Percentiles rank a stretch among this genome's conserved stretches.
Conservation (phyloP, 2,113 vertebrate genomes). For the Chaetops frenatus region DNA sequence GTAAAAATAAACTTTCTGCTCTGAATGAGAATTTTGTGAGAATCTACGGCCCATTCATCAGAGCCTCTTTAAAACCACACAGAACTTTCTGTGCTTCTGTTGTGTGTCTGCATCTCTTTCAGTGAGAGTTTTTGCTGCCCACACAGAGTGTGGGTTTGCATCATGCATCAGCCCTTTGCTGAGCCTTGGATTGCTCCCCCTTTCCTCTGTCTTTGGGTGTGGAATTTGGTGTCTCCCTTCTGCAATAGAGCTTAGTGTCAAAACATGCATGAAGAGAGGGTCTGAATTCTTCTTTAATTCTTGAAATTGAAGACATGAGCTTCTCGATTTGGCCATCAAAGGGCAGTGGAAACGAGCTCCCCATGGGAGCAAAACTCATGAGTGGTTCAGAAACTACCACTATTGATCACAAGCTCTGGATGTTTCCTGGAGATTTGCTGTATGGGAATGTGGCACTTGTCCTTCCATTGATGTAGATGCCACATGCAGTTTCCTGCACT, state of each 20-base stretch:
- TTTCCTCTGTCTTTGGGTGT: neutral
- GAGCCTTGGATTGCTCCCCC: neutral
- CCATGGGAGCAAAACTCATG: neutral
- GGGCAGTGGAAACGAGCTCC: neutral
- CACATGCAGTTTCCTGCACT: neutral
- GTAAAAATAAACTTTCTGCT: slow-evolving; percentile 30
- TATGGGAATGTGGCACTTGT: neutral
- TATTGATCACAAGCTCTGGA: neutral
- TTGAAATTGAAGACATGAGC: neutral
- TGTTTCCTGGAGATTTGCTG: neutral
- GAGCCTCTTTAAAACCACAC: neutral
- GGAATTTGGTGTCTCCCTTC: neutral
- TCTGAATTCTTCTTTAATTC: neutral
- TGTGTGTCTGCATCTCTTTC: neutral
- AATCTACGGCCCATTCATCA: neutral
- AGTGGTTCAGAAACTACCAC: neutral
- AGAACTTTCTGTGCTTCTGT: neutral
- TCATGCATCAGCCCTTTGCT: neutral
- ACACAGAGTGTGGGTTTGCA: rapidly evolving
- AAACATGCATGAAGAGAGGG: neutral
- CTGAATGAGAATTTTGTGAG: neutral
- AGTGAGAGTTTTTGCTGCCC: neutral
- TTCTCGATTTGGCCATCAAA: neutral
- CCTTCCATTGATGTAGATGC: neutral
- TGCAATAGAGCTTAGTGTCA: neutral